Evolutionary conservation across 2,797 vertebrate species (phyloP).

Genomic region (Rhinoraja longicauda): DNA sequence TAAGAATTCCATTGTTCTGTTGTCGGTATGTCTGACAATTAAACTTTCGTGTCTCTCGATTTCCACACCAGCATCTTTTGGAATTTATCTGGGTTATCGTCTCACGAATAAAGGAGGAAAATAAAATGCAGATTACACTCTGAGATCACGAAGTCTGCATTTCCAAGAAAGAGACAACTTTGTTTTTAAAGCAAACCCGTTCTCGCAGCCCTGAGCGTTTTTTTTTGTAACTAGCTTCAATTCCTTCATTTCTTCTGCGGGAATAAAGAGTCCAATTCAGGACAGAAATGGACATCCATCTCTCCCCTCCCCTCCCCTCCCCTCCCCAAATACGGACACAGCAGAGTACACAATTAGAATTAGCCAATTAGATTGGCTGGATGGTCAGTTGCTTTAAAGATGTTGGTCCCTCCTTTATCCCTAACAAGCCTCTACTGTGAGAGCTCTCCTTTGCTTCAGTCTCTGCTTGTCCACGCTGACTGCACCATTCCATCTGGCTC

Average conservation of each 20-base stretch:
- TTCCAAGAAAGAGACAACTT: background rate
- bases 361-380: constrained; percentile 31
- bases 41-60: background rate
- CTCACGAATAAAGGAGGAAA: background rate
- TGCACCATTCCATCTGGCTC: constrained; percentile 24
- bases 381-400: constrained; percentile 30
- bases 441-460: background rate
- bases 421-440: constrained; percentile 30
- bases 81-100: background rate
- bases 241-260: too few species aligned
- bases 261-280: constrained; percentile 21
- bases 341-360: background rate
- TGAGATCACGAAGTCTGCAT: too few species aligned
- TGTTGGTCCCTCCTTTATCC: constrained; percentile 36
- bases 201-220: background rate
- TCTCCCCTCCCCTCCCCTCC: background rate
- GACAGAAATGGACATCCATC: background rate
- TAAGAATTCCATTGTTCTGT: too few species aligned
- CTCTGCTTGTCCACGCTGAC: constrained; percentile 4
- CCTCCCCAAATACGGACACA: background rate
- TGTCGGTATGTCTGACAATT: too few species aligned
- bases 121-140: background rate
- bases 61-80: background rate
- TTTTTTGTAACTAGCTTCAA: background rate
- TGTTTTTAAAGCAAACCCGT: background rate